Conservation (phyloP, 2,888 invertebrate genomes). For the Melanotus villosus region DNA sequence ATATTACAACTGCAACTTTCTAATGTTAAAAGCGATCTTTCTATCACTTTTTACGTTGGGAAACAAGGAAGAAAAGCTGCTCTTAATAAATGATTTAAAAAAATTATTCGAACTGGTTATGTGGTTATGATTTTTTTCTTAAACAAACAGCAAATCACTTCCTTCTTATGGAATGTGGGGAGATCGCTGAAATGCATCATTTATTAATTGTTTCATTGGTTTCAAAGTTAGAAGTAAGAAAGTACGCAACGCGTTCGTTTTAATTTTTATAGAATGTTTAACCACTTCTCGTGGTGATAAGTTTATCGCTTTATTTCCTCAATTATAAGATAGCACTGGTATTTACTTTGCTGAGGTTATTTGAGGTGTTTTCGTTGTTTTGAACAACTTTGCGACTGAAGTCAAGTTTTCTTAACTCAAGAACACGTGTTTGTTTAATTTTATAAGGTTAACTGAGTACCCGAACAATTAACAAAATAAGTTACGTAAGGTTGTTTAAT, state of each 20-base stretch:
- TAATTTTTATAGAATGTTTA: not conserved
- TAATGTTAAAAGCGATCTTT: not conserved
- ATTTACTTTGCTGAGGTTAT: too few relatives aligned
- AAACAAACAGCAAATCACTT: not conserved
- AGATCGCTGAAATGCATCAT: not conserved
- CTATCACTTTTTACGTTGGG: not conserved
- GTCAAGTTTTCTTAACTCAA: too few relatives aligned
- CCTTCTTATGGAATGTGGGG: not conserved
- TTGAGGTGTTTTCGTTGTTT: not conserved
- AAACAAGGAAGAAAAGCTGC: conserved; percentile 4
- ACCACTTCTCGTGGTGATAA: conserved; percentile 4
- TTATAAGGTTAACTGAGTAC: too few relatives aligned
- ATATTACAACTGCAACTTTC: conserved; percentile 18
- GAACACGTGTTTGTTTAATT: too few relatives aligned
- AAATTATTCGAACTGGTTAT: conserved; percentile 1
- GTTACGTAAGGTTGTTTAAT: too few relatives aligned
- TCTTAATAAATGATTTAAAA: not conserved
- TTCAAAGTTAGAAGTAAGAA: not conserved
- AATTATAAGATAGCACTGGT: not conserved
- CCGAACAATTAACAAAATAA: too few relatives aligned
- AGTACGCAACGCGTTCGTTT: not conserved
- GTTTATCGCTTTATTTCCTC: not conserved
- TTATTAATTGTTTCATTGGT: not conserved
- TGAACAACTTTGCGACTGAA: too few relatives aligned
- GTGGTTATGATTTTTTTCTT: conserved; percentile 7